phyloP scores from a whole-genome alignment of 2,888 invertebrate species.

The Epinotia bilunana region DNA sequence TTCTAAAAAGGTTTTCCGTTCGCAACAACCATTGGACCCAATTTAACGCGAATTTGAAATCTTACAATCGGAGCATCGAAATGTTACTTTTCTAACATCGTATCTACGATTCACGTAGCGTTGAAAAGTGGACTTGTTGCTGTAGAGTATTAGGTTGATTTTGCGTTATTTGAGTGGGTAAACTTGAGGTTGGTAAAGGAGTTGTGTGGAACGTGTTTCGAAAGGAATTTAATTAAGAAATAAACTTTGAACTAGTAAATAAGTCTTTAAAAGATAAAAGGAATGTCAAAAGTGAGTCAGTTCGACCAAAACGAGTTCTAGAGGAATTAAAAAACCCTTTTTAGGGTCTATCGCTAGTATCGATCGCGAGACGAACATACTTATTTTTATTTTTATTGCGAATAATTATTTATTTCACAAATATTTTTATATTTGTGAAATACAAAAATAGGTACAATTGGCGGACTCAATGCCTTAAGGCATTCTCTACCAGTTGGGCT shows the following conservation, averaged over 20 bases:
- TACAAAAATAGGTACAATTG: too few species aligned
- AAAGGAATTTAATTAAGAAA: conserved; percentile 5
- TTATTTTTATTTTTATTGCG: too few species aligned
- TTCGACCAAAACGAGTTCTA: too few species aligned
- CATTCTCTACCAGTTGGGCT: too few species aligned
- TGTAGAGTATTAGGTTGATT: background rate
- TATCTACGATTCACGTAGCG: background rate
- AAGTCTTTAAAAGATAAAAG: background rate
- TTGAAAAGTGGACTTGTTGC: background rate
- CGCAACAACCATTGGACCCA: background rate
- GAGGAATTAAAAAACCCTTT: too few species aligned
- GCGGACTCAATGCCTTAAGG: too few species aligned
- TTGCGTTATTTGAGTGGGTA: background rate
- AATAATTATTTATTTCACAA: too few species aligned
- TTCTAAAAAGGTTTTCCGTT: background rate
- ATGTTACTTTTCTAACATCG: background rate
- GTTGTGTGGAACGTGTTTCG: background rate
- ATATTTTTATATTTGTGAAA: too few species aligned
- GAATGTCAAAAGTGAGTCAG: background rate
- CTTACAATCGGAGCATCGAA: background rate
- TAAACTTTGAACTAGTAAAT: background rate
- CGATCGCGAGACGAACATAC: too few species aligned
- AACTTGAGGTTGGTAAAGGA: background rate
- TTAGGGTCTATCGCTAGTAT: too few species aligned
- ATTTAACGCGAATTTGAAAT: conserved; percentile 3